These are phyloP conservation scores for Timandra comae DNA, from an alignment of 2,888 invertebrate species.

Conservation along the genomic window DNA sequence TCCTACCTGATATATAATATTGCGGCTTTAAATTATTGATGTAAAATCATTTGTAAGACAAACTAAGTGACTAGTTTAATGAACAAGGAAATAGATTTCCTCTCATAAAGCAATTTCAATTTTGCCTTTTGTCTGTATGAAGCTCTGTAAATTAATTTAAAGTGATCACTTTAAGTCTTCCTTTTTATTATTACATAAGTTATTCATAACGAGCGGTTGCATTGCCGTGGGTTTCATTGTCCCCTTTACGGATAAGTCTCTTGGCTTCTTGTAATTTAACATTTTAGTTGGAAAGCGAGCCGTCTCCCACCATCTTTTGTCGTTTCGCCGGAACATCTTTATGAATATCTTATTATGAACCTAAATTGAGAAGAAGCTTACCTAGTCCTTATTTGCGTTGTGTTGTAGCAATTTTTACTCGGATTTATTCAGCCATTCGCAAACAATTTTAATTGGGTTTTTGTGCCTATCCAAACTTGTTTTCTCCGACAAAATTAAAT, in stretches of 20 bases:
- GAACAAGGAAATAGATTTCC: too few species aligned
- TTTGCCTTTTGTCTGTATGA: neutral
- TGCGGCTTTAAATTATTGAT: neutral
- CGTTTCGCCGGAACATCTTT: constrained; percentile 54
- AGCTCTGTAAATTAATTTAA: constrained; percentile 8
- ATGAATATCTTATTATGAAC: constrained; percentile 69
- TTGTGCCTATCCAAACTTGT: constrained; percentile 59
- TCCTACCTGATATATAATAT: too few species aligned
- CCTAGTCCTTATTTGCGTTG: constrained; percentile 65
- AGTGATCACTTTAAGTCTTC: constrained; percentile 8
- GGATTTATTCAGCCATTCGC: constrained; percentile 63
- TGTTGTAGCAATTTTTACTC: constrained; percentile 55
- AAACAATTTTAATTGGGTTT: constrained; percentile 72
- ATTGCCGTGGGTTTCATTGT: constrained; percentile 26
- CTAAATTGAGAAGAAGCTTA: constrained; percentile 66
- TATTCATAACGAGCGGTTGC: constrained; percentile 22
- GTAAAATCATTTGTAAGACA: neutral
- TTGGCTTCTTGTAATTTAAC: constrained; percentile 50
- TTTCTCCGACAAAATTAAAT: constrained; percentile 44
- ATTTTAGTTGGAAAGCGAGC: constrained; percentile 44
- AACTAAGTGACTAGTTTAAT: too few species aligned
- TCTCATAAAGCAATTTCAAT: constrained; percentile 3
- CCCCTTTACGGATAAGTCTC: constrained; percentile 30
- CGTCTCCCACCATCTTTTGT: constrained; percentile 47
- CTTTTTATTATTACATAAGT: constrained; percentile 19